Evolutionary conservation across 2,797 vertebrate species (phyloP).

Genomic region (Glyptemys insculpta): DNA sequence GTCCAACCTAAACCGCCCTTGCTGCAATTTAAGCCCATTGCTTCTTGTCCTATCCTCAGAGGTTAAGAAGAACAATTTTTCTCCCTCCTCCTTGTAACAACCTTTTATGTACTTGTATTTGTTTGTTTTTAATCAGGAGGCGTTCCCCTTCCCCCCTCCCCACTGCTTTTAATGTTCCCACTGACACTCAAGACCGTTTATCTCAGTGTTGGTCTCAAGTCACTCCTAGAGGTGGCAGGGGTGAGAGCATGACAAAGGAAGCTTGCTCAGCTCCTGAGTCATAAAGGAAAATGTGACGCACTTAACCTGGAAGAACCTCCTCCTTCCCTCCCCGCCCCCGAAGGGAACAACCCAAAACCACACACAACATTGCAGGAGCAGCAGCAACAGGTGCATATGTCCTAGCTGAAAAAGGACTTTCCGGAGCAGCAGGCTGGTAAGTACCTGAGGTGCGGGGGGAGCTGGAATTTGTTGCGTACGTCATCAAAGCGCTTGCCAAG

Average conservation of each 20-base stretch:
- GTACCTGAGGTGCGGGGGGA: constrained; percentile 94
- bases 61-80: too few species aligned
- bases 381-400: fast-evolving
- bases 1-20: too few species aligned
- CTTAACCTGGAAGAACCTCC: background rate
- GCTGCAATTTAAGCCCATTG: too few species aligned
- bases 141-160: background rate
- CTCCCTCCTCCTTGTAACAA: too few species aligned
- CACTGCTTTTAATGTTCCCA: background rate
- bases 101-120: too few species aligned
- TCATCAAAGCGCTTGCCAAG: constrained; percentile 91
- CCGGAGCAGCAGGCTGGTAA: fast-evolving
- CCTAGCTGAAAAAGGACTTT: fast-evolving
- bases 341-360: background rate
- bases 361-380: background rate
- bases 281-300: fast-evolving
- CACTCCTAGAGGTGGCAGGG: background rate
- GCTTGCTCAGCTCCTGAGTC: fast-evolving
- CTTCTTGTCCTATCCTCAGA: too few species aligned
- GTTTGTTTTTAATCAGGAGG: background rate
- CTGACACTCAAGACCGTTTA: background rate
- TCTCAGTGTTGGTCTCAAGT: background rate
- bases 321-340: fast-evolving
- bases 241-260: fast-evolving
- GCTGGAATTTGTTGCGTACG: constrained; percentile 92